These are phyloP conservation scores for Plemyria rubiginata DNA, from an alignment of 2,888 invertebrate genomes.

Conservation along the genomic window DNA sequence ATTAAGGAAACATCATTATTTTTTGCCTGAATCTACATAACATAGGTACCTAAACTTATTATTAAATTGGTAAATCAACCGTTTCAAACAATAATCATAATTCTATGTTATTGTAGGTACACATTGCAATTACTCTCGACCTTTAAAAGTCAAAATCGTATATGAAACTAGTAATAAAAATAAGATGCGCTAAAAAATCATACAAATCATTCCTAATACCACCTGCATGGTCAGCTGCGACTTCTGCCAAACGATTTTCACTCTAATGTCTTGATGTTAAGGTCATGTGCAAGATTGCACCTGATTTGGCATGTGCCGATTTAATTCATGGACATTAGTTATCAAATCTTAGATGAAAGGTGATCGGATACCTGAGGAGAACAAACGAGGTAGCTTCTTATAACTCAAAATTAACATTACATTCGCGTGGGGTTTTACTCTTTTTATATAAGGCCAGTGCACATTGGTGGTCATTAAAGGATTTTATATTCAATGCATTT, in stretches of 20 bases:
- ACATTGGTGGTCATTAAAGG: too few relatives aligned
- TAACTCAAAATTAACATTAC: too few relatives aligned
- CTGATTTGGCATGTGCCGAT: slow-evolving; percentile 40
- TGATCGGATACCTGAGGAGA: not conserved
- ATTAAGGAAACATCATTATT: not conserved
- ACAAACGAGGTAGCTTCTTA: not conserved
- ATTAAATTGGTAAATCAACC: slow-evolving; percentile 33
- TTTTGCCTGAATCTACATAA: slow-evolving; percentile 18
- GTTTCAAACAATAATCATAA: slow-evolving; percentile 27
- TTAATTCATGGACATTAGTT: slow-evolving; percentile 31
- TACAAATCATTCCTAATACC: slow-evolving; percentile 26
- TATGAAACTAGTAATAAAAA: slow-evolving; percentile 25
- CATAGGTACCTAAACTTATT: slow-evolving; percentile 19
- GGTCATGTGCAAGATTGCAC: slow-evolving; percentile 3
- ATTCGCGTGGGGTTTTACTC: not conserved
- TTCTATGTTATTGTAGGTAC: slow-evolving; percentile 25
- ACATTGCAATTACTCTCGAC: slow-evolving; percentile 48
- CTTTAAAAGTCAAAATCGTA: slow-evolving; percentile 41
- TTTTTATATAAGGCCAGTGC: not conserved
- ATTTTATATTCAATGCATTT: too few relatives aligned
- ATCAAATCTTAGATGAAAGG: slow-evolving; percentile 30
- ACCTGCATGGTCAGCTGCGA: slow-evolving; percentile 35
- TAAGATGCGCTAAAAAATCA: slow-evolving; percentile 28
- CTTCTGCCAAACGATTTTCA: slow-evolving; percentile 16
- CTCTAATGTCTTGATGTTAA: slow-evolving; percentile 6